Evolutionary conservation across 2,888 invertebrate genomes (phyloP).

Genomic region (Leptothorax acervorum): DNA sequence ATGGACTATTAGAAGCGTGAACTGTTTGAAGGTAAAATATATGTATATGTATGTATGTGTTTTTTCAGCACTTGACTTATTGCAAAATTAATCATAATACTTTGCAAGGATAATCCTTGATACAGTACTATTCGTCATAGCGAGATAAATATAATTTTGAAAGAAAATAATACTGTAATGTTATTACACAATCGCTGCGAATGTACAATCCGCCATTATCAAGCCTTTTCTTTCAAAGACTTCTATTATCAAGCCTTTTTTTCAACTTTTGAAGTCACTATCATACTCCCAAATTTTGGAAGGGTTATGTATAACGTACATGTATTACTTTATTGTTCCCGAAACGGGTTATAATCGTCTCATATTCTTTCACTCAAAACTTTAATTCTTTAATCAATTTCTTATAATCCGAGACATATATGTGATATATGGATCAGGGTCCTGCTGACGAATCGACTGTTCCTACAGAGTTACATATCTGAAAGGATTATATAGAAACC

Average conservation of each 20-base stretch:
- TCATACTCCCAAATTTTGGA: not conserved
- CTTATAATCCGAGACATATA: not conserved
- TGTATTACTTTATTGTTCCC: not conserved
- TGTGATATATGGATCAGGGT: not conserved
- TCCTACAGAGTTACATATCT: not conserved
- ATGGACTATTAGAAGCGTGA: constrained; percentile 57
- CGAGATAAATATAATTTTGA: constrained; percentile 32
- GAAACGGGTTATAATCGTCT: not conserved
- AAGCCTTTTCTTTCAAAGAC: not conserved
- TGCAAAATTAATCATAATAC: constrained; percentile 60
- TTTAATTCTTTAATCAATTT: constrained; percentile 3
- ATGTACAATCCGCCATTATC: constrained; percentile 52
- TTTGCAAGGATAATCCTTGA: constrained; percentile 12
- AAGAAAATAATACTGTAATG: constrained; percentile 63
- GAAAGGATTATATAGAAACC: not conserved
- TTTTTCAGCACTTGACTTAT: constrained; percentile 54
- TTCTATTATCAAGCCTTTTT: not conserved
- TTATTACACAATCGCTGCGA: constrained; percentile 46
- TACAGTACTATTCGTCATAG: not conserved
- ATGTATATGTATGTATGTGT: constrained; percentile 19
- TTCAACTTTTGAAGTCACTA: not conserved
- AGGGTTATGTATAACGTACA: not conserved
- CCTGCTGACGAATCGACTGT: not conserved
- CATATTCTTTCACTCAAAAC: not conserved
- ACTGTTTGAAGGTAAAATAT: constrained; percentile 41